These are phyloP conservation scores for Antigone vipio DNA, from an alignment of 2,113 vertebrate species.

Conservation along the genomic window DNA sequence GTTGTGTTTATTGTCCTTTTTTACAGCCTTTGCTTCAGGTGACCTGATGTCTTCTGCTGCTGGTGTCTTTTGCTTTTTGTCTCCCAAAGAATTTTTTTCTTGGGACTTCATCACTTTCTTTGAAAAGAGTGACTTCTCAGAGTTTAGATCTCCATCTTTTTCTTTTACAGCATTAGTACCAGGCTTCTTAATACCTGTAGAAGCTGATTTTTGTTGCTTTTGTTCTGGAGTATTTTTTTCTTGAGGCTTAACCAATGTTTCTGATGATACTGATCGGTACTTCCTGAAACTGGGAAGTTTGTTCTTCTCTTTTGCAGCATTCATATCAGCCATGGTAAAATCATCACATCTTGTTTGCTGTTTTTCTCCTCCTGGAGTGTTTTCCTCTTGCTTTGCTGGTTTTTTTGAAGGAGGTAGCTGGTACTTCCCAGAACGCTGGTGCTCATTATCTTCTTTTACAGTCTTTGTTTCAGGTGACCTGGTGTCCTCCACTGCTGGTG, in stretches of 20 bases:
- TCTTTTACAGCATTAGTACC: background rate
- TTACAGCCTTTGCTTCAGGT: background rate
- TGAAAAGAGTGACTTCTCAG: background rate
- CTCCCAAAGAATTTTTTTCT: background rate
- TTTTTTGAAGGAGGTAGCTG: background rate
- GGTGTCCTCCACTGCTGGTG: background rate
- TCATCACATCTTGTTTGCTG: background rate
- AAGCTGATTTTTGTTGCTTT: background rate
- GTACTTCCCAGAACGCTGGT: background rate
- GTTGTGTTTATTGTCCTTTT: background rate
- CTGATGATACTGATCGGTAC: background rate
- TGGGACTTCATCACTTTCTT: background rate
- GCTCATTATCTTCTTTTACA: background rate
- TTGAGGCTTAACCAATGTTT: background rate
- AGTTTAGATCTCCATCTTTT: background rate
- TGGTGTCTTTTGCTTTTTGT: background rate
- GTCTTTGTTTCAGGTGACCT: background rate
- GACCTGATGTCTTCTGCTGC: background rate
- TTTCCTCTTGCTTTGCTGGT: background rate
- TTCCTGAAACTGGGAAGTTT: background rate
- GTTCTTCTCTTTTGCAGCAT: background rate
- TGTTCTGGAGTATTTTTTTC: background rate
- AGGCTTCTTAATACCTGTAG: background rate
- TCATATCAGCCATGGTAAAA: background rate
- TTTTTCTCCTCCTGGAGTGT: background rate